A percentile compares a stretch with the other conserved stretches of the same genome.
phyloP scores from a whole-genome alignment of 2,797 vertebrate species.

The Carduelis carduelis region DNA sequence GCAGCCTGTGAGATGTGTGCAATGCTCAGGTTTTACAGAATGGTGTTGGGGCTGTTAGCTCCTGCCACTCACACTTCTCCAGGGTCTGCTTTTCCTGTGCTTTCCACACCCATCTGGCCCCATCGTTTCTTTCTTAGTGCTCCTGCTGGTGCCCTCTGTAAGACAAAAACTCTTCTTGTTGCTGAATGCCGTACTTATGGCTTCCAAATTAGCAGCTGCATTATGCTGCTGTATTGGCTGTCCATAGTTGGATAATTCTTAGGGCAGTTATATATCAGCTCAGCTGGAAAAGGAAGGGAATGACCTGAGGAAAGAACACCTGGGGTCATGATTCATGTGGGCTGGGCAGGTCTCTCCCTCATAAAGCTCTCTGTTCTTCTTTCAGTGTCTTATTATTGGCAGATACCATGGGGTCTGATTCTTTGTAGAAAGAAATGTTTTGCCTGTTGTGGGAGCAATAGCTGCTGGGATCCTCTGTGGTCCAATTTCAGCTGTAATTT shows the following conservation, averaged over 20 bases:
- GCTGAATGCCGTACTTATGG: not conserved
- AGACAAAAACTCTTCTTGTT: not conserved
- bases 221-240: not conserved
- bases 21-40: accelerated
- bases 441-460: not conserved
- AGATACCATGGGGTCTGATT: not conserved
- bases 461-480: not conserved
- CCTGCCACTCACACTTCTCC: not conserved
- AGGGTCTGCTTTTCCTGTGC: not conserved
- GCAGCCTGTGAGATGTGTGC: accelerated
- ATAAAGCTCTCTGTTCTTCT: not conserved
- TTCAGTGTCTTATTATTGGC: no score
- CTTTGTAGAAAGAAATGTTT: not conserved
- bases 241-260: not conserved
- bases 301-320: not conserved
- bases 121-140: not conserved
- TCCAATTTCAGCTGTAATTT: not conserved
- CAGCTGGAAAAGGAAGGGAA: not conserved
- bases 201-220: not conserved
- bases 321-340: not conserved
- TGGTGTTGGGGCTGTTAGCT: accelerated
- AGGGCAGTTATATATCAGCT: not conserved
- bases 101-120: not conserved
- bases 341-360: not conserved
- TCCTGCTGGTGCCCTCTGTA: not conserved